Evolutionary conservation across 2,797 vertebrate species (phyloP).

Genomic region (Anabacerthia variegaticeps): DNA sequence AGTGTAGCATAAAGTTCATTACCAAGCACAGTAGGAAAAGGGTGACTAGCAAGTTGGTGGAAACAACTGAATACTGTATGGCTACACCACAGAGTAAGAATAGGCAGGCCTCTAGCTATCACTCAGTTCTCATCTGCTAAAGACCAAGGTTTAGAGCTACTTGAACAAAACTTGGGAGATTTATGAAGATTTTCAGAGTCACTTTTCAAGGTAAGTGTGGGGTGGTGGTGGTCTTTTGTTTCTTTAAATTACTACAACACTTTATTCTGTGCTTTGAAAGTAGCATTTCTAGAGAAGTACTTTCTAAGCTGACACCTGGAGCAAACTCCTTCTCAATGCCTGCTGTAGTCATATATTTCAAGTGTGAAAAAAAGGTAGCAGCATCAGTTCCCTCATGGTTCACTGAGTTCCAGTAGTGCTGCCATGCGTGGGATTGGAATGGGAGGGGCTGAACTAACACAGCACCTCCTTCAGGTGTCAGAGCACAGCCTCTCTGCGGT

Average conservation of each 20-base stretch:
- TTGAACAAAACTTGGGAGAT: not conserved
- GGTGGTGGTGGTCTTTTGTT: not conserved
- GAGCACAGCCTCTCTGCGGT: not conserved
- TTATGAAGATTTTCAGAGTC: not conserved
- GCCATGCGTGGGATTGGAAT: not conserved
- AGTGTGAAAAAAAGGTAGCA: not conserved
- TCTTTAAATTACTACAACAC: not conserved
- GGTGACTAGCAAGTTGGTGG: not conserved
- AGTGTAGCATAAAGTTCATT: not conserved
- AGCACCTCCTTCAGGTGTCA: not conserved
- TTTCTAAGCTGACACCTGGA: not conserved
- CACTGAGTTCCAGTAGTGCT: not conserved
- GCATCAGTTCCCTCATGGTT: not conserved
- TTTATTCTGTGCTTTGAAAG: not conserved
- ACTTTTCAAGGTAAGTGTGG: not conserved
- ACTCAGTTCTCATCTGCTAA: not conserved
- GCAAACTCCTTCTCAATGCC: not conserved
- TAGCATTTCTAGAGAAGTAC: not conserved
- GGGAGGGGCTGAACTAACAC: not conserved
- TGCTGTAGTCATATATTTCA: not conserved
- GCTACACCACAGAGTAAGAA: fast-evolving
- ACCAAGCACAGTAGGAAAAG: not conserved
- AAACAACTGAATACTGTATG: not conserved
- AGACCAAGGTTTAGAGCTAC: not conserved
- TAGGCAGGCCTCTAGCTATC: not conserved